Evolutionary conservation across 2,797 vertebrate species (phyloP).

Genomic region (Falco rusticolus): DNA sequence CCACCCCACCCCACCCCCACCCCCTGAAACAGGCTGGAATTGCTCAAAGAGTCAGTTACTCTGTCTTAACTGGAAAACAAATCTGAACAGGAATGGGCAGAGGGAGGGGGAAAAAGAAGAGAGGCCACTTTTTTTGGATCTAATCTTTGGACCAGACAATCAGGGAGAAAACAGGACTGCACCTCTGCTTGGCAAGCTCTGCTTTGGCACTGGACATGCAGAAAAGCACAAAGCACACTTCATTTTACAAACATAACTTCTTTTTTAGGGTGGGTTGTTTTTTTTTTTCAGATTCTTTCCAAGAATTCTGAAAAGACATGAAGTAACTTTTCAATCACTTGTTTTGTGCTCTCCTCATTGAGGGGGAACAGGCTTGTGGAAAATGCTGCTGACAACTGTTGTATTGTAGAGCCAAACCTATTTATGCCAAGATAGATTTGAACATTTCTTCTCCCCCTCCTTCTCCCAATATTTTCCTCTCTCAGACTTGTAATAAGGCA

Average conservation of each 20-base stretch:
- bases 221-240: conserved; percentile 7
- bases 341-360: neutral
- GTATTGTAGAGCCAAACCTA: conserved; percentile 30
- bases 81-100: neutral
- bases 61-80: neutral
- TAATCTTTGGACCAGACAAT: neutral
- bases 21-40: neutral
- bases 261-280: neutral
- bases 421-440: conserved; percentile 1
- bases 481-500: conserved; percentile 3
- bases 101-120: neutral
- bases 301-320: conserved; percentile 4
- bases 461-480: conserved; percentile 18
- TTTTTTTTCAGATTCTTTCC: neutral
- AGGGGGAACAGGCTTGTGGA: neutral
- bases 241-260: neutral
- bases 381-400: conserved; percentile 14
- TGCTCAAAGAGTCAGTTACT: neutral
- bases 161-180: neutral
- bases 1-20: too few species aligned
- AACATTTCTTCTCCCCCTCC: neutral
- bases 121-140: neutral
- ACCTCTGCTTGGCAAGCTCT: neutral
- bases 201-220: neutral
- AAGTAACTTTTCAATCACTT: conserved; percentile 12